Conservation (phyloP, 2,888 invertebrate genomes). For the Drosophila cracens region DNA sequence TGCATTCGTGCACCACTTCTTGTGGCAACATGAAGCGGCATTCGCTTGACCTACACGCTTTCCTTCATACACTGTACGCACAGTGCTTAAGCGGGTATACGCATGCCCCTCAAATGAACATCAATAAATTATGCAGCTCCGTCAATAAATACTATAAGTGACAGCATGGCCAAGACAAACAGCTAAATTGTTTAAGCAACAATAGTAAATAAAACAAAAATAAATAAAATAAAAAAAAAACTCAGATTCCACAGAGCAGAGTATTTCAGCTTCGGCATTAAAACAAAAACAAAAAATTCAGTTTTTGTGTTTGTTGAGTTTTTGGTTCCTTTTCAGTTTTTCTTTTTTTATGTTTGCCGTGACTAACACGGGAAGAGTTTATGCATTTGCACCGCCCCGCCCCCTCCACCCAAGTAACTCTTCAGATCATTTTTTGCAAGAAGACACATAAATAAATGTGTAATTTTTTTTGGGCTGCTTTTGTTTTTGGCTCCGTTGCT, state of each 20-base stretch:
- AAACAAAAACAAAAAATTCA: neutral
- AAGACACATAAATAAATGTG: constrained; percentile 49
- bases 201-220: neutral
- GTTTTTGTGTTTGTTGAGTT: neutral
- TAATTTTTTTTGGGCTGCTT: constrained; percentile 10
- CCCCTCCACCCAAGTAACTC: neutral
- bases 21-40: constrained; percentile 33
- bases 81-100: neutral
- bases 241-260: neutral
- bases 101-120: too few relatives aligned
- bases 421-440: constrained; percentile 50
- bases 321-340: constrained; percentile 2
- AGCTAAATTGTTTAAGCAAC: neutral
- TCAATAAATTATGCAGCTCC: neutral
- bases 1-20: constrained; percentile 20
- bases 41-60: constrained; percentile 50
- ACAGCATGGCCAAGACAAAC: neutral
- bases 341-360: constrained; percentile 7
- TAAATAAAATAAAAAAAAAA: neutral
- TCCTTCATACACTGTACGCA: neutral
- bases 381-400: constrained; percentile 7
- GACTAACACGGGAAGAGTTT: constrained; percentile 18
- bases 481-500: constrained; percentile 22
- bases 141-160: fast-evolving
- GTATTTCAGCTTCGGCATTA: neutral